Percentiles rank a stretch among this genome's conserved stretches.
These are phyloP conservation scores for Cepaea hortensis DNA, from an alignment of 2,888 invertebrate species.

Conservation along the genomic window DNA sequence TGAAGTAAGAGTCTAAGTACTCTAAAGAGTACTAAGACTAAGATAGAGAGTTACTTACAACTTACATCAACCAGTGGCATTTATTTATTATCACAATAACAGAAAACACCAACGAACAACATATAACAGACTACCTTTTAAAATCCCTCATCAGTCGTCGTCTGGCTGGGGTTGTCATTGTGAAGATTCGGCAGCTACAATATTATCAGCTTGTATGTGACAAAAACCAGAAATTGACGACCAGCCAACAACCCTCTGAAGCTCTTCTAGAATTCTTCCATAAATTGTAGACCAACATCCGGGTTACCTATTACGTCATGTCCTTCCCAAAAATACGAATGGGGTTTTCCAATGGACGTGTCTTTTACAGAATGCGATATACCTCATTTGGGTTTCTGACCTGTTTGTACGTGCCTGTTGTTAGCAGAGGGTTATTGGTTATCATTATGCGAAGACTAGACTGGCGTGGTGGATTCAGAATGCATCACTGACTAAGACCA, in stretches of 20 bases:
- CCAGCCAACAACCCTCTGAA: not conserved
- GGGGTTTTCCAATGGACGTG: constrained; percentile 26
- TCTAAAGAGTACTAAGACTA: no score
- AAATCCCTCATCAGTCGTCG: constrained; percentile 97
- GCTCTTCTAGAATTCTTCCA: constrained; percentile 7
- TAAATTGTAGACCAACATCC: constrained; percentile 28
- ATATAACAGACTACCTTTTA: constrained; percentile 74
- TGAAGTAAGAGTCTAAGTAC: no score
- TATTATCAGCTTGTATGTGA: not conserved
- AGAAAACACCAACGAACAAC: not conserved
- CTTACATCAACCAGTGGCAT: no score
- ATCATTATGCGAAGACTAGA: no score
- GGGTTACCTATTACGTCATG: constrained; percentile 25
- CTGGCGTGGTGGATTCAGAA: no score
- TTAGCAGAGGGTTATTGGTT: no score
- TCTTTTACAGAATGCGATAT: no score
- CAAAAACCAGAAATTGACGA: constrained; percentile 12
- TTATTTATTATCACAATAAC: not conserved
- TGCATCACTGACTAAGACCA: no score
- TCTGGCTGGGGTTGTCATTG: constrained; percentile 98
- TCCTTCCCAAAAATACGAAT: constrained; percentile 24
- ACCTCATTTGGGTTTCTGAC: no score
- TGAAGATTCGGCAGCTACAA: constrained; percentile 37
- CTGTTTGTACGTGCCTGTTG: no score
- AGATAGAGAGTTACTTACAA: no score